Base-by-base conservation (phyloP, 2,113 vertebrate species). In the Uria lomvia region DNA sequence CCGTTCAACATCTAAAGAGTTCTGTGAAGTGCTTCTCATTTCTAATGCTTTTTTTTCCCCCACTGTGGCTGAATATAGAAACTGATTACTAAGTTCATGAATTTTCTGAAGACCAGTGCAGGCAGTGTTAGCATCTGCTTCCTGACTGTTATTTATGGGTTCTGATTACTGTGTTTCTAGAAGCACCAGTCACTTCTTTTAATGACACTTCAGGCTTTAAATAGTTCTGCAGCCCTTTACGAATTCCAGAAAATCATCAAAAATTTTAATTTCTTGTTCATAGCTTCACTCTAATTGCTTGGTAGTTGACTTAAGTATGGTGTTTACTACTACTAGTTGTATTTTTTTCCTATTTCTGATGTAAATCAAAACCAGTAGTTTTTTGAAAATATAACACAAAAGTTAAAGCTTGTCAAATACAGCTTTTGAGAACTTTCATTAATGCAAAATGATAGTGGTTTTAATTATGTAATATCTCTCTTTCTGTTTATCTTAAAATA, bases 11-110 rank as follows among this genome's bases (percentile, higher is more conserved):
- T 94, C 55, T 88, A 86, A 93, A 95, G 86, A 86, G 92, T 88
- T 86, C 75, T 96, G 90, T 97, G 59, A 96, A 95, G 94, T 90
- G 80, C 67, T 86, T 71, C 72, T 95, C 82, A 92, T 90, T 93
- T 94, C 63, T 92, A 92, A 90, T 83, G 72, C 78, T 77, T 94
- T 94, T 86, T 96, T 77, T 38, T 7, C 2, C 40, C 47, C 26
- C 52, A 71, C 92, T 88, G 70, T 94, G 49, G 43, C 88, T 96
- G 73, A 95, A 96, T 95, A 93, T 95, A 96, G 96, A 96, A 96
- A 77, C 86, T 89, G 94, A 96, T 96, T 94, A 96, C 70, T 70
- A 92, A 84, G 86, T 96, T 94, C 43, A 87, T 92, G 79, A 97
- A 92, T 97, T 94, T 96, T 96, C 76, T 87, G 83, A 92, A 94